These are phyloP conservation scores for Tenrec ecaudatus DNA, from an alignment of 2,113 vertebrate species.

Conservation along the genomic window DNA sequence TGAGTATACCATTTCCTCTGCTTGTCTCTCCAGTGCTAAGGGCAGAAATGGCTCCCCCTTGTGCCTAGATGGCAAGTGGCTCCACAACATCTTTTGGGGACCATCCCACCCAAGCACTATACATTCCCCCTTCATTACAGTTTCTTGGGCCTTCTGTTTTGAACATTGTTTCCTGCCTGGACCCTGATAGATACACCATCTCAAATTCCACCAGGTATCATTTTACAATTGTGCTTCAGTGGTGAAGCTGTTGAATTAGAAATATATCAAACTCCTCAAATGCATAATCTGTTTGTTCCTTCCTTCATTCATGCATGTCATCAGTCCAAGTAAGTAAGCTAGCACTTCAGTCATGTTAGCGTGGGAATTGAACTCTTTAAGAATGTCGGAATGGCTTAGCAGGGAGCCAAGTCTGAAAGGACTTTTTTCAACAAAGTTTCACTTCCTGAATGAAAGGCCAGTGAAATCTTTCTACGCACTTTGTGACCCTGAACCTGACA, in stretches of 20 bases:
- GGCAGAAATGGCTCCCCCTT: neutral
- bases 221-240: neutral
- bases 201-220: neutral
- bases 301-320: neutral
- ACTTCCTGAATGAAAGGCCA: slow-evolving; percentile 36
- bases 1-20: neutral
- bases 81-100: neutral
- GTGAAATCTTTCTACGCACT: slow-evolving; percentile 43
- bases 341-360: neutral
- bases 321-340: neutral
- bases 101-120: neutral
- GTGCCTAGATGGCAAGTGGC: no score
- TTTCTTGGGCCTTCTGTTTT: neutral
- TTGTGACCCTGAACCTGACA: slow-evolving; percentile 43
- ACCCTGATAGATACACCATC: neutral
- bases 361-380: neutral
- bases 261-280: neutral
- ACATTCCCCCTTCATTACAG: neutral
- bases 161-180: slow-evolving; percentile 2
- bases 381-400: slow-evolving; percentile 7
- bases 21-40: neutral
- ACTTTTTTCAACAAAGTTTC: slow-evolving; percentile 19
- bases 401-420: neutral
- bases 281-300: neutral
- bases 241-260: neutral